Evolutionary conservation across 2,888 invertebrate genomes (phyloP), one percentile per base, ranked within the genome.

Genomic region (Drosophila helvetica): DNA sequence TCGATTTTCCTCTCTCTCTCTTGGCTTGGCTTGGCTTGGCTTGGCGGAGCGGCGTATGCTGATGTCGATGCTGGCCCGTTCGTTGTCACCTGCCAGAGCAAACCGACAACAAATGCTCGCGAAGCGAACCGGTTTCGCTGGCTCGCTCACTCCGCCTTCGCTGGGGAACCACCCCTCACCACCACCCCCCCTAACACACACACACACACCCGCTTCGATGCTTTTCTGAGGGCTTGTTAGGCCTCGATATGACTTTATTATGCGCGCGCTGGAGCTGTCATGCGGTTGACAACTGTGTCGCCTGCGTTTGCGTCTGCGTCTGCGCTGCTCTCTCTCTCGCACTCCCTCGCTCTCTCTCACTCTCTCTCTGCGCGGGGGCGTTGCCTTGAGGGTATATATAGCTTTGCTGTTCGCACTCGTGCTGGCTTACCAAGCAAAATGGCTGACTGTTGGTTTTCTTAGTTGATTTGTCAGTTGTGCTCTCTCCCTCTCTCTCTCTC

Each of bases 21-120:
- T 22, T 22, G 22, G 22, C 2, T 22, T 5, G 22, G 1, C 22
- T 22, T 22, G 22, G 22, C 2, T 22, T 22, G 22, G 22, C 2
- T 22, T 5, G 22, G 1, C 22, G 0, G 22, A 10, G 43, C 25
- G 45, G 33, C 25, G 45, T 33, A 22, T 47, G 64, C 69, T 53
- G 54, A 59, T 74, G 59, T 45, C 70, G 64, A 58, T 89, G 85
- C 90, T 90, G 27, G 27, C 27, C 22, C 22, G 22, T 22, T 22
- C 27, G 27, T 86, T 92, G 92, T 92, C 92, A 92, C 92, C 92
- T 92, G 92, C 88, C 55, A 33, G 90, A 90, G 90, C 91, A 91
- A 91, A 91, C 91, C 90, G 91, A 86, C 46, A 48, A 65, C 77
- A 74, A 75, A 75, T 67, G 69, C 73, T 48, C 77, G 38, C 38